phyloP scores from a whole-genome alignment of 2,797 vertebrate species.

The Florisuga fusca region DNA sequence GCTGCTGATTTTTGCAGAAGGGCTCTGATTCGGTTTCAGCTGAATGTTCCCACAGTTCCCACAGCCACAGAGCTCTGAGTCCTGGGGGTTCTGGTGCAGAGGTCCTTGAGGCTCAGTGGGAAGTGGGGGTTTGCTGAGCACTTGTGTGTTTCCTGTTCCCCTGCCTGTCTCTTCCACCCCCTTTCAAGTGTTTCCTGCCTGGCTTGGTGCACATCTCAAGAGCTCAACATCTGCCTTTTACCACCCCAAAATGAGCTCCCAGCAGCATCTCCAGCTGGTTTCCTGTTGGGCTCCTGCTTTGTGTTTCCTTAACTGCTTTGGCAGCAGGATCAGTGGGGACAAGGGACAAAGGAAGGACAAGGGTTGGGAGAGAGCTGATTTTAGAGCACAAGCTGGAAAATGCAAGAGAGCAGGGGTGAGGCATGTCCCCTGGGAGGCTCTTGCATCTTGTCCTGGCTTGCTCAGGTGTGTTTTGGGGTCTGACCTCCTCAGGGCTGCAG shows the following conservation, averaged over 20 bases:
- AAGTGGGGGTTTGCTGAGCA: neutral
- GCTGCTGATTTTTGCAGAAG: neutral
- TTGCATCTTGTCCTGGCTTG: neutral
- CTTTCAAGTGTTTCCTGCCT: neutral
- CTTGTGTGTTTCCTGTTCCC: neutral
- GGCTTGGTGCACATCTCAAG: neutral
- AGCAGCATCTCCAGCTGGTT: neutral
- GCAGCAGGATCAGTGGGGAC: neutral
- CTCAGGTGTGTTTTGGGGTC: neutral
- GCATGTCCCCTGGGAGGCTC: neutral
- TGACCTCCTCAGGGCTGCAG: neutral
- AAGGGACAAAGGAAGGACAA: neutral
- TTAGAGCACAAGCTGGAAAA: neutral
- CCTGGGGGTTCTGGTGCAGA: neutral
- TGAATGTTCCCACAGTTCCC: neutral
- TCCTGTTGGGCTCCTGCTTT: neutral
- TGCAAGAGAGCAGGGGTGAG: neutral
- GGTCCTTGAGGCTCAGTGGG: neutral
- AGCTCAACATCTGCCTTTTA: neutral
- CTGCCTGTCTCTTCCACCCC: neutral
- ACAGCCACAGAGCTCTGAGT: rapidly evolving
- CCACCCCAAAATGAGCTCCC: neutral
- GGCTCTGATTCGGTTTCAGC: neutral
- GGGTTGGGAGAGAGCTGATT: neutral
- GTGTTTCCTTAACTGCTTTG: neutral